Evolutionary conservation across 2,888 invertebrate genomes (phyloP).

Genomic region (Chromoteleia sp.): DNA sequence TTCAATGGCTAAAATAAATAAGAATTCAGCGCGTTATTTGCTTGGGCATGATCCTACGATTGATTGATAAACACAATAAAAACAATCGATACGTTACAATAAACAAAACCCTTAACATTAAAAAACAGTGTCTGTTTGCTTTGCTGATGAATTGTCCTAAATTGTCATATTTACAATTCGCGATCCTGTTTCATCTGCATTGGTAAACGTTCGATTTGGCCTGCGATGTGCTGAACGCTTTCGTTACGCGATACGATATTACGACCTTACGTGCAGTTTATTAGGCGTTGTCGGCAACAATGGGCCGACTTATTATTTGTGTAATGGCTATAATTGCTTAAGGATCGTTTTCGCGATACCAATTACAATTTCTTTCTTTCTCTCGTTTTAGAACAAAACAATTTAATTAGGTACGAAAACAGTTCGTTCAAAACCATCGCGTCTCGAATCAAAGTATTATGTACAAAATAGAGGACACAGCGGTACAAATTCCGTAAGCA

Average conservation of each 20-base stretch:
- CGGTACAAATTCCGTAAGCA: too few relatives aligned
- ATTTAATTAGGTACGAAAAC: too few relatives aligned
- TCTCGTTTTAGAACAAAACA: conserved; percentile 1
- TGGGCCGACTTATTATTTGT: conserved; percentile 70
- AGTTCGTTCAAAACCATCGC: too few relatives aligned
- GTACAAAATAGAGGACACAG: too few relatives aligned
- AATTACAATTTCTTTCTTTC: conserved; percentile 63
- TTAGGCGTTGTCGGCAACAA: conserved; percentile 66
- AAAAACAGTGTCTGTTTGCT: conserved; percentile 48
- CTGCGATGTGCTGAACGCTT: conserved; percentile 44
- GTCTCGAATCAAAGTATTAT: too few relatives aligned
- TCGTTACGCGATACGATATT: conserved; percentile 68
- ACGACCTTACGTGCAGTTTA: conserved; percentile 69
- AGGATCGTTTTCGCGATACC: conserved; percentile 67
- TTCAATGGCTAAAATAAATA: conserved; percentile 42
- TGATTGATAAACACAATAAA: conserved; percentile 59
- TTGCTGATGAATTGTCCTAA: conserved; percentile 59
- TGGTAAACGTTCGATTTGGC: conserved; percentile 40
- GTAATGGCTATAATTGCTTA: conserved; percentile 72
- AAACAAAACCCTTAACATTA: conserved; percentile 56
- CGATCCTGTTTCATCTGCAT: conserved; percentile 33
- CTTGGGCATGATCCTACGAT: conserved; percentile 9
- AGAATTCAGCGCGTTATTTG: conserved; percentile 33
- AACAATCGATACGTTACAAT: conserved; percentile 55
- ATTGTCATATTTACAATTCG: conserved; percentile 60